Evolutionary conservation across 2,797 vertebrate species (phyloP).

Genomic region (Alectoris magna): DNA sequence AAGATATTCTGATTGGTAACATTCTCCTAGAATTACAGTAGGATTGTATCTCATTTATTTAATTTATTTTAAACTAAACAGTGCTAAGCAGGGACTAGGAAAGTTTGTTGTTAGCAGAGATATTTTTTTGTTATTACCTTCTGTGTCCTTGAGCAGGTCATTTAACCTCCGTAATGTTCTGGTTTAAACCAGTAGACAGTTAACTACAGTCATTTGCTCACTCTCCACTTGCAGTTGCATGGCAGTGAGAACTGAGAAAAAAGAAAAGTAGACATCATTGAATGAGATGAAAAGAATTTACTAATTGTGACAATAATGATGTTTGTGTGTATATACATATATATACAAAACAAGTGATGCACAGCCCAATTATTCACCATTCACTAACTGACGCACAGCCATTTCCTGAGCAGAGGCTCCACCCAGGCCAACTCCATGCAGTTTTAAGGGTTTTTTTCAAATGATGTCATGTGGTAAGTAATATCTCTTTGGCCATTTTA

Average conservation of each 20-base stretch:
- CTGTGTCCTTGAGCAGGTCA: background rate
- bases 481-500: background rate
- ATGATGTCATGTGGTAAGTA: background rate
- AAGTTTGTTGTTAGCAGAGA: background rate
- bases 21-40: background rate
- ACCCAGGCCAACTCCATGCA: background rate
- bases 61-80: background rate
- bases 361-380: background rate
- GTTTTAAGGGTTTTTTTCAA: background rate
- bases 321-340: background rate
- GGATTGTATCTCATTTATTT: background rate
- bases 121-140: background rate
- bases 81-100: background rate
- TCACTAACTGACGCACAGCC: too few species aligned
- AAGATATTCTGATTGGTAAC: background rate
- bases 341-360: background rate
- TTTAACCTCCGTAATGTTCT: background rate
- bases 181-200: background rate
- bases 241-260: background rate
- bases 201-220: background rate
- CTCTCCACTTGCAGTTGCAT: background rate
- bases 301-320: background rate
- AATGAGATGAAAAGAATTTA: background rate
- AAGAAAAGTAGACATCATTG: background rate
- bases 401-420: background rate